Percentiles rank a stretch among this genome's conserved stretches.
These are phyloP conservation scores for Protobothrops flavoviridis DNA, from an alignment of 2,113 vertebrate genomes.

Conservation along the genomic window DNA sequence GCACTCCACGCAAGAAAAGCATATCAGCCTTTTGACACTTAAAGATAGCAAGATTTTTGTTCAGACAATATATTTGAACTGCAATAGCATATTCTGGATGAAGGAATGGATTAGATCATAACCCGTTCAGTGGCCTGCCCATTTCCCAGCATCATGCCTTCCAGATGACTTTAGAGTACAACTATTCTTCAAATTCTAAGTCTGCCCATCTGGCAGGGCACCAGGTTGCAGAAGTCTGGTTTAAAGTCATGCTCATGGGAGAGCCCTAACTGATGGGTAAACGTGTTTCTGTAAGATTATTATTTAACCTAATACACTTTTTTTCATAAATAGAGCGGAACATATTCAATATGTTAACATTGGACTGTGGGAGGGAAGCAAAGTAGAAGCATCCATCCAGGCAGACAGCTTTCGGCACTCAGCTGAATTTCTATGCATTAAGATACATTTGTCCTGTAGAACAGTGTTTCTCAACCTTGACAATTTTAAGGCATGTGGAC, in stretches of 20 bases:
- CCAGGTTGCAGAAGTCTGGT: neutral
- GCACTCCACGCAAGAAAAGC: neutral
- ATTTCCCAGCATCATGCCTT: neutral
- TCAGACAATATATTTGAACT: neutral
- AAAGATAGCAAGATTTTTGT: constrained; percentile 16
- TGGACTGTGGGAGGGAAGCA: neutral
- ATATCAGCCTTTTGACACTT: constrained; percentile 11
- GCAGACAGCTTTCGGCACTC: neutral
- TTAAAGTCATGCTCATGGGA: neutral
- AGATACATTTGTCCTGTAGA: neutral
- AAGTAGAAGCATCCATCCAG: neutral
- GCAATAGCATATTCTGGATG: neutral
- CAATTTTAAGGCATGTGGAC: too few species aligned
- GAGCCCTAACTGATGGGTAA: neutral
- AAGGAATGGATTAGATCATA: neutral
- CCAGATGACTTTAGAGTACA: neutral
- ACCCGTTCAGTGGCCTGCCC: neutral
- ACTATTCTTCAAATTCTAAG: neutral
- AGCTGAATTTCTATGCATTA: neutral
- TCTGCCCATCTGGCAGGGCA: too few species aligned
- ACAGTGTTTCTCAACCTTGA: neutral
- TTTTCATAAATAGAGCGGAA: neutral
- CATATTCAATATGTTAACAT: neutral
- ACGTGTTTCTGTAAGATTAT: neutral
- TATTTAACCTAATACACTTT: neutral